Base-by-base conservation (phyloP, 2,888 invertebrate genomes). In the Calliopum simillimum region DNA sequence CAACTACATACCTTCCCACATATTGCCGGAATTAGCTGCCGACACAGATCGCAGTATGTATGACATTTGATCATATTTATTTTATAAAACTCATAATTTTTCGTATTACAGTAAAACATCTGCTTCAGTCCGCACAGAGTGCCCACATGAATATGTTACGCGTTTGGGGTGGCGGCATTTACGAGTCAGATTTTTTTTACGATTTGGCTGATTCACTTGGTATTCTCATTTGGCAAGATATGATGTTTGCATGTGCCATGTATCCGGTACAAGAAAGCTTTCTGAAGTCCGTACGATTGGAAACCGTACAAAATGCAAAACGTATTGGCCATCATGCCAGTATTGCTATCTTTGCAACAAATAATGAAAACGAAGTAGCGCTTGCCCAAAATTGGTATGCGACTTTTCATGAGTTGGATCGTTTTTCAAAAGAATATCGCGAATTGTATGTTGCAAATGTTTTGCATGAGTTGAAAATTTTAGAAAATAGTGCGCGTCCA, bases 151-250 rank as follows among this genome's bases (percentile, higher is more conserved):
- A 95, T 80, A 95, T 96, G 92, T 86, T 99, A 14, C 89, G 99
- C n/a, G 94, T 99, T 1, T 99, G 99, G 99, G 99, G 99, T 33
- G 99, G 99, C n/a, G 99, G 98, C 0, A 87, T 96, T 0, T 99
- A 98, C 80, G 98, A 98, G 82, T 91, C 93, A 0, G 94, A 98
- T 76, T 89, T 90, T 70, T 98, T 99, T 85, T 99, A 99, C 84
- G 88, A 92, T 74, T 84, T 92, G 46, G 95, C 97, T 68, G 98
- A 99, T 82, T 89, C 93, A 80, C 87, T 94, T 63, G 99, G 99
- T 1, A 92, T 99, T 59, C 88, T 99, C 79, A 91, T 99, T 68
- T 99, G 98, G 98, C 98, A 99, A 85, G 99, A 99, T 85, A 92
- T 98, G 82, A 95, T 98, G 92, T 99, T 98, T 84, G 98, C 98